Percentiles rank a stretch among this genome's conserved stretches.
Evolutionary conservation across 2,888 invertebrate species (phyloP).

Genomic region (Operophtera brumata): DNA sequence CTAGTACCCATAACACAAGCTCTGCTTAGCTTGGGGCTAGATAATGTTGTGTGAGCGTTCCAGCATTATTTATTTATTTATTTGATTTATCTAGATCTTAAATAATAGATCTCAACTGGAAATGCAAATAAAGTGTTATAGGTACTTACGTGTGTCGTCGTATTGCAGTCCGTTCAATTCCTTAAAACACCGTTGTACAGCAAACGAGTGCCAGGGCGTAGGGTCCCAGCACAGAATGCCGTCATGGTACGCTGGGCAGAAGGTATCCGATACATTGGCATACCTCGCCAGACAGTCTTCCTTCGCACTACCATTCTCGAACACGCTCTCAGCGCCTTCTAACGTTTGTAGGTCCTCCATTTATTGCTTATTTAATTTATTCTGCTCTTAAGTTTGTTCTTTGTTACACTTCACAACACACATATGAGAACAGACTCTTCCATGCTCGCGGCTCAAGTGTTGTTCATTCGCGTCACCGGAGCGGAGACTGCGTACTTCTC

Average conservation of each 20-base stretch:
- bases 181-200: conserved; percentile 88
- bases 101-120: no score
- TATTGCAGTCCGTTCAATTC: conserved; percentile 89
- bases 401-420: conserved; percentile 50
- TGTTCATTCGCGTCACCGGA: conserved; percentile 48
- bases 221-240: conserved; percentile 91
- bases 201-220: conserved; percentile 84
- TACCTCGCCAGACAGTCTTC: conserved; percentile 64
- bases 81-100: no score
- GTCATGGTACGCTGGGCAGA: conserved; percentile 87
- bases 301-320: conserved; percentile 62
- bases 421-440: conserved; percentile 41
- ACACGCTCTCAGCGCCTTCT: conserved; percentile 58
- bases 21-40: no score
- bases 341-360: conserved; percentile 75
- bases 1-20: no score
- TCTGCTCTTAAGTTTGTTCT: conserved; percentile 48
- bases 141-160: conserved; percentile 89
- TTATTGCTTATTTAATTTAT: conserved; percentile 32
- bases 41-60: no score
- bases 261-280: conserved; percentile 48
- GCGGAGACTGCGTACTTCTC: conserved; percentile 62
- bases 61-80: no score
- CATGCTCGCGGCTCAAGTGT: conserved; percentile 53
- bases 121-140: neutral